Base-by-base conservation (phyloP, 2,113 vertebrate genomes). In the Cettia cetti region DNA sequence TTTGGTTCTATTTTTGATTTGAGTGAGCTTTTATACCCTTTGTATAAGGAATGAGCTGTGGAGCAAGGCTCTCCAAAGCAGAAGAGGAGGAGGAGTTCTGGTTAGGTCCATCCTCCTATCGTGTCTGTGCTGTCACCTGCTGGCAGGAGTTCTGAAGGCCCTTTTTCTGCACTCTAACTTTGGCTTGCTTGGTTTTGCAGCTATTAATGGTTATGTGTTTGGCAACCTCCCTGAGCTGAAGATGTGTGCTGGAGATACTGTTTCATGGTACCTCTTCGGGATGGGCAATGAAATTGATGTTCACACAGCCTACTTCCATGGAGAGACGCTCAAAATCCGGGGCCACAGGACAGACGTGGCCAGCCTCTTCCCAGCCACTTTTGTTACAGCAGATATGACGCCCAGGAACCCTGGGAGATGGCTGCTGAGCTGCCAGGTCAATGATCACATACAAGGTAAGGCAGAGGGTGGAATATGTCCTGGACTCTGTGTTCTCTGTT, bases 141-240 rank as follows among this genome's bases (percentile, higher is more conserved):
- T 74, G 59, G 39, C 45, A 87, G 45, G 33, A 61, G 28, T 54
- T 74, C 65, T 78, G 63, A 77, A 63, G 23, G 19, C 56, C 6
- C 26, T 27, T 87, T 52, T 69, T 70, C 47, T 96, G 26, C 81
- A 81, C 40, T 87, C 91, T 90, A 56, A 45, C 86, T 93, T 63
- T 94, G 49, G 3, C 68, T 96, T 96, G 57, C 30, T 94, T 96
- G 31, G 11, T 94, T 97, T 96, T 97, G 64, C 94, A 98, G 98
- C 98, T 89, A 98, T 98, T 91, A 98, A 98, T 65, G 98, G 98
- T 28, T 98, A 97, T n/a, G 82, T 98, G 63, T 98, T 98, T 97
- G 98, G 98, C 49, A 98, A 98, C 82, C 96, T 98, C 40, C 98
- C 98, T 31, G 97, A 94, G 5, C 8, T 98, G 89, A 97, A 33